Evolutionary conservation across 2,888 invertebrate species (phyloP).

Genomic region (Sinodicranocentrus sp.): DNA sequence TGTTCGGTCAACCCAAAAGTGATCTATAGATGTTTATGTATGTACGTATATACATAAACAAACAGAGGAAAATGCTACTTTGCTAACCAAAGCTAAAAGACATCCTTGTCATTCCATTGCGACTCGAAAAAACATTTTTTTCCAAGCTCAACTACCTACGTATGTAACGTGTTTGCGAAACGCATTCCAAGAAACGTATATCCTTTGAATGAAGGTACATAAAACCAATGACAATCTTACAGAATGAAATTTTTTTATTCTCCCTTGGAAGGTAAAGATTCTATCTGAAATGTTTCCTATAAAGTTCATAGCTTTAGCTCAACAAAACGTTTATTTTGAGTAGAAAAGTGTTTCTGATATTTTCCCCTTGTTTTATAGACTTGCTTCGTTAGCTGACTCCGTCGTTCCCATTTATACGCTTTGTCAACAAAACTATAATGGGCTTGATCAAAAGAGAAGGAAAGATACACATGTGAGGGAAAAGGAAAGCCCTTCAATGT

Average conservation of each 20-base stretch:
- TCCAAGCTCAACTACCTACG: too few species aligned
- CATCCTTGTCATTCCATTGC: constrained; percentile 1
- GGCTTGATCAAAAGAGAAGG: constrained; percentile 20
- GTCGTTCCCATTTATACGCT: constrained; percentile 36
- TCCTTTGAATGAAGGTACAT: too few species aligned
- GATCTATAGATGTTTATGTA: not conserved
- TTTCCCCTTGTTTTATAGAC: constrained; percentile 4
- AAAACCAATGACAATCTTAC: not conserved
- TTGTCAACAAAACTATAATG: constrained; percentile 40
- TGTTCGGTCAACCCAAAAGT: constrained; percentile 14
- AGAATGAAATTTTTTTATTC: constrained; percentile 8
- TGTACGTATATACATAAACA: too few species aligned
- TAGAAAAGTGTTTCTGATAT: not conserved
- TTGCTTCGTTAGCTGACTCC: constrained; percentile 4
- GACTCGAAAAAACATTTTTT: constrained; percentile 9
- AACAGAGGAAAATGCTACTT: not conserved
- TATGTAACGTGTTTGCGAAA: too few species aligned
- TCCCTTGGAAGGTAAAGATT: constrained; percentile 7
- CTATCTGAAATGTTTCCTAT: too few species aligned
- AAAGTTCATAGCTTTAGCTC: too few species aligned
- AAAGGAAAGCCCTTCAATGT: constrained; percentile 5
- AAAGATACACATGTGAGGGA: not conserved
- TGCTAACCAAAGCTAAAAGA: not conserved
- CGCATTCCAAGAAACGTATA: too few species aligned
- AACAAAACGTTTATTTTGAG: not conserved